Conservation (phyloP, 2,797 vertebrate genomes). For the Tolypeutes matacus region DNA sequence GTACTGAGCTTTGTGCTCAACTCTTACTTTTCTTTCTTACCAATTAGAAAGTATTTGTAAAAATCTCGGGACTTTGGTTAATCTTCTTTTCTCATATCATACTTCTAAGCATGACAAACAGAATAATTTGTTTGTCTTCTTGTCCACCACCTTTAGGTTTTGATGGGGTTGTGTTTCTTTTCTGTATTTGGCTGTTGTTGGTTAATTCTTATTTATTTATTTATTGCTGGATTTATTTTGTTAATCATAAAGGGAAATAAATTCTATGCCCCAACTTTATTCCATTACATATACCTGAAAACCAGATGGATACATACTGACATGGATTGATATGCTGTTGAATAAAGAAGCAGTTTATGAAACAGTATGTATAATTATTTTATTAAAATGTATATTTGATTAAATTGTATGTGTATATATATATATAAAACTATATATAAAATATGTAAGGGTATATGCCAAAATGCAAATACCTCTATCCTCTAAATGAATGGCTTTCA, state of each 20-base stretch:
- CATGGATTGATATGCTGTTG: background rate
- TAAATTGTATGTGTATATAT: background rate
- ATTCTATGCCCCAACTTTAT: background rate
- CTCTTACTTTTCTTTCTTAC: background rate
- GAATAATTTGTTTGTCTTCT: background rate
- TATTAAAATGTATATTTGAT: background rate
- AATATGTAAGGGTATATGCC: background rate
- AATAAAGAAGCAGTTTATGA: conserved; percentile 46
- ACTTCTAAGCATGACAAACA: background rate
- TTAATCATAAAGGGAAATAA: background rate
- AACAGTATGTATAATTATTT: conserved; percentile 12
- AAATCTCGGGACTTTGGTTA: background rate
- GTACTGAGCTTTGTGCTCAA: background rate
- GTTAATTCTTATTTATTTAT: background rate
- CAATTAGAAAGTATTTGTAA: conserved; percentile 39
- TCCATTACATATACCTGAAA: conserved; percentile 34
- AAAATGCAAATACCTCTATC: conserved; percentile 31
- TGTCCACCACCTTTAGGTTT: background rate
- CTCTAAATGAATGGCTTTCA: conserved; percentile 36
- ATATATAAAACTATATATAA: conserved; percentile 10
- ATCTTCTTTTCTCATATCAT: background rate
- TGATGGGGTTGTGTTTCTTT: background rate
- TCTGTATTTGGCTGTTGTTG: background rate
- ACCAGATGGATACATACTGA: conserved; percentile 8
- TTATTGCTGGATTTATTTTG: conserved; percentile 45